These are phyloP conservation scores for Philopedon plagiatum DNA, from an alignment of 2,888 invertebrate species.

Conservation along the genomic window DNA sequence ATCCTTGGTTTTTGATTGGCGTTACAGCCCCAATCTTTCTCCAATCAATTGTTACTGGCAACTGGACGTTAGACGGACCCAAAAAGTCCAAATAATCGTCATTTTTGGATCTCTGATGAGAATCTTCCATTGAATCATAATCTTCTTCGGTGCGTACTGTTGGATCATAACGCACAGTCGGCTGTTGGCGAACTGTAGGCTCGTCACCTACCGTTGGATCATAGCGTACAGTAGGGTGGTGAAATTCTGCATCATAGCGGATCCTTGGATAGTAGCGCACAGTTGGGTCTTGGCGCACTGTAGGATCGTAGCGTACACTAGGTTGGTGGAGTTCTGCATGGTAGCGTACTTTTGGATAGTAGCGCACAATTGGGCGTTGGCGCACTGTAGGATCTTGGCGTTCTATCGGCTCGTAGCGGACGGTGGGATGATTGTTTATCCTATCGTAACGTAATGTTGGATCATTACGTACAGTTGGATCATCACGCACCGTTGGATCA, in stretches of 20 bases:
- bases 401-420: neutral
- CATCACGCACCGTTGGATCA: neutral
- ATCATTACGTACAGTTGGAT: neutral
- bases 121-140: neutral
- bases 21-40: conserved; percentile 9
- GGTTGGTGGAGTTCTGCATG: neutral
- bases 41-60: neutral
- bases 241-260: neutral
- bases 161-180: neutral
- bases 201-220: neutral
- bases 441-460: neutral
- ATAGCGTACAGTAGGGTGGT: neutral
- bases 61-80: neutral
- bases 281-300: neutral
- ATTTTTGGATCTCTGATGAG: neutral
- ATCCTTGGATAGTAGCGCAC: neutral
- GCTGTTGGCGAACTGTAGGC: neutral
- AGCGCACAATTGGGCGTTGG: neutral
- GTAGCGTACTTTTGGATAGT: neutral
- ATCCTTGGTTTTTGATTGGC: conserved; percentile 1
- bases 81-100: neutral
- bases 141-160: neutral
- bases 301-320: neutral
- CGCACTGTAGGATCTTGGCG: neutral
- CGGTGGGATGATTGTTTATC: neutral